These are phyloP conservation scores for Odontomyia ornata DNA, from an alignment of 2,888 invertebrate species.

Conservation along the genomic window DNA sequence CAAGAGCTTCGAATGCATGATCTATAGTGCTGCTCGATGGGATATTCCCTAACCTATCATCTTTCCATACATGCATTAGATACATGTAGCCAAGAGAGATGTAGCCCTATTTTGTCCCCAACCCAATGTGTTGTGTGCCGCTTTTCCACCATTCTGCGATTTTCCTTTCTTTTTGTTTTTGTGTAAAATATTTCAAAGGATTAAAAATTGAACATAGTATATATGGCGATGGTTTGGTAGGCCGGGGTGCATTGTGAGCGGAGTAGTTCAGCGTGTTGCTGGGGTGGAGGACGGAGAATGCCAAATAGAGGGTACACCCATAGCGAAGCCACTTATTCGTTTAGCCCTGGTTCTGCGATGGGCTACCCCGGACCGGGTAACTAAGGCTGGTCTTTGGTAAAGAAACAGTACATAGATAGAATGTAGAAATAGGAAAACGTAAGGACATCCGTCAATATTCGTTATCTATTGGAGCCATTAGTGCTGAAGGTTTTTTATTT, in stretches of 20 bases:
- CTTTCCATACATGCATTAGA: slow-evolving; percentile 25
- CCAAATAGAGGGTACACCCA: slow-evolving; percentile 33
- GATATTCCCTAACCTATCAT: slow-evolving; percentile 43
- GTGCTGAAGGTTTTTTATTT: too few species aligned
- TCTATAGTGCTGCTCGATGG: slow-evolving; percentile 49
- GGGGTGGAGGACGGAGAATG: not conserved
- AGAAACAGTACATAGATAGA: too few species aligned
- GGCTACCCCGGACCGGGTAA: not conserved
- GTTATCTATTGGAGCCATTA: too few species aligned
- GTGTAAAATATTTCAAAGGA: slow-evolving; percentile 51
- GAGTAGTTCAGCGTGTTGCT: not conserved
- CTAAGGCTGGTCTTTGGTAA: too few species aligned
- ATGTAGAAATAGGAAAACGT: too few species aligned
- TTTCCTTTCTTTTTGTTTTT: slow-evolving; percentile 44
- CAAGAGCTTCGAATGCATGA: slow-evolving; percentile 49
- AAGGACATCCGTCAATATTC: too few species aligned
- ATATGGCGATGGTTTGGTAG: slow-evolving; percentile 37
- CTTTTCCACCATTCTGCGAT: slow-evolving; percentile 9
- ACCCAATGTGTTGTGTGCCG: not conserved
- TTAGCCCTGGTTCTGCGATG: not conserved
- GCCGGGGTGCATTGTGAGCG: slow-evolving; percentile 2
- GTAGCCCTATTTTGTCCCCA: slow-evolving; percentile 6
- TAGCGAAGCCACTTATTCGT: not conserved
- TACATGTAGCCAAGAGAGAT: slow-evolving; percentile 29
- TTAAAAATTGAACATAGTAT: slow-evolving; percentile 50